Percentiles rank a stretch among this genome's conserved stretches.
phyloP scores from a whole-genome alignment of 2,797 vertebrate species.

The Chelidonichthys spinosus region DNA sequence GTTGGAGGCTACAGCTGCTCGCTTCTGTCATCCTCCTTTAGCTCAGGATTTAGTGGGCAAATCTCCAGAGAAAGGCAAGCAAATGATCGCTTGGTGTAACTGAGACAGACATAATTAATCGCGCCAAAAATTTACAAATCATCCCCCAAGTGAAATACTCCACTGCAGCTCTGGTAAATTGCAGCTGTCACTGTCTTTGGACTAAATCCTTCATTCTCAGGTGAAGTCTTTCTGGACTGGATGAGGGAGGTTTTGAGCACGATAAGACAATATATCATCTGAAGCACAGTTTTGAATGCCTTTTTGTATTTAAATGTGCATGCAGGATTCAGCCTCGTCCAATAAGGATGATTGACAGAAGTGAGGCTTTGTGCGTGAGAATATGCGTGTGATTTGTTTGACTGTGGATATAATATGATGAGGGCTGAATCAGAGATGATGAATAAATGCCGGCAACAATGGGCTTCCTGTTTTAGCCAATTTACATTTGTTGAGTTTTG shows the following conservation, averaged over 20 bases:
- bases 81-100: slow-evolving; percentile 47
- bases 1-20: slow-evolving; percentile 18
- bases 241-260: slow-evolving; percentile 26
- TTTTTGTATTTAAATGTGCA: slow-evolving; percentile 37
- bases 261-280: slow-evolving; percentile 47
- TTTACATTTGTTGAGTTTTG: background rate
- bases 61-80: slow-evolving; percentile 45
- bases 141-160: slow-evolving; percentile 44
- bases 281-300: background rate
- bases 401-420: slow-evolving; percentile 2
- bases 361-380: background rate
- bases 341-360: slow-evolving; percentile 31
- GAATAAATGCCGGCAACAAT: background rate
- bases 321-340: slow-evolving; percentile 19
- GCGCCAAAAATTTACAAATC: slow-evolving; percentile 50
- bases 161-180: slow-evolving; percentile 41
- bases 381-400: background rate
- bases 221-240: slow-evolving; percentile 26
- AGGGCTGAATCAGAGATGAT: slow-evolving; percentile 11
- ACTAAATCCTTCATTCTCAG: slow-evolving; percentile 46
- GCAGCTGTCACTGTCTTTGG: slow-evolving; percentile 48
- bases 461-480: slow-evolving; percentile 6
- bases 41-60: slow-evolving; percentile 51
- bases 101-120: slow-evolving; percentile 62
- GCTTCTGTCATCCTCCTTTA: slow-evolving; percentile 45